Evolutionary conservation across 2,888 invertebrate species (phyloP).

Genomic region (Cryptus viduatorius): DNA sequence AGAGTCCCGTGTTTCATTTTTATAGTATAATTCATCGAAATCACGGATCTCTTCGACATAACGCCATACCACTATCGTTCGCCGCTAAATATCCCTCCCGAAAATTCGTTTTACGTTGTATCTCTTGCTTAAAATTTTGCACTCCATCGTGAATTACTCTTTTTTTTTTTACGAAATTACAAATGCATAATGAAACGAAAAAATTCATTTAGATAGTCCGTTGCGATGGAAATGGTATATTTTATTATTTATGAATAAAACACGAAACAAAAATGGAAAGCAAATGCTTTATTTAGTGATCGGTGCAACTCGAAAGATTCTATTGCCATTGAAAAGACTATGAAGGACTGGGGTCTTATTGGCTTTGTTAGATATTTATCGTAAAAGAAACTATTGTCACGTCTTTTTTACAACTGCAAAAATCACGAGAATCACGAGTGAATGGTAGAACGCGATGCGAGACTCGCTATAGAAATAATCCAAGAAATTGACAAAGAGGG

Average conservation of each 20-base stretch:
- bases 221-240: slow-evolving; percentile 59
- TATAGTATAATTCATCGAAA: slow-evolving; percentile 24
- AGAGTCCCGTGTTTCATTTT: not conserved
- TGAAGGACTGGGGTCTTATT: slow-evolving; percentile 74
- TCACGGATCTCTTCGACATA: slow-evolving; percentile 27
- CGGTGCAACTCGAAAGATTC: slow-evolving; percentile 73
- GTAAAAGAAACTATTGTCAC: slow-evolving; percentile 14
- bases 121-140: slow-evolving; percentile 14
- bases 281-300: slow-evolving; percentile 68
- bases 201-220: slow-evolving; percentile 23
- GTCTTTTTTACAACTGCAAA: slow-evolving; percentile 32
- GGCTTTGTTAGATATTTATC: slow-evolving; percentile 68
- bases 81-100: not conserved
- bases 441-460: slow-evolving; percentile 4
- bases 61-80: slow-evolving; percentile 2
- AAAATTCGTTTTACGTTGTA: slow-evolving; percentile 26
- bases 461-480: slow-evolving; percentile 54
- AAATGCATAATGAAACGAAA: slow-evolving; percentile 3
- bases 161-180: slow-evolving; percentile 20
- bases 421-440: slow-evolving; percentile 15
- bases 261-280: slow-evolving; percentile 66
- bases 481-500: slow-evolving; percentile 61
- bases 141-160: slow-evolving; percentile 54
- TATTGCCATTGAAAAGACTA: slow-evolving; percentile 79
- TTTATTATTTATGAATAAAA: slow-evolving; percentile 73